These are phyloP conservation scores for Nasonia giraulti DNA, from an alignment of 1,140 invertebrate species.

Conservation along the genomic window DNA sequence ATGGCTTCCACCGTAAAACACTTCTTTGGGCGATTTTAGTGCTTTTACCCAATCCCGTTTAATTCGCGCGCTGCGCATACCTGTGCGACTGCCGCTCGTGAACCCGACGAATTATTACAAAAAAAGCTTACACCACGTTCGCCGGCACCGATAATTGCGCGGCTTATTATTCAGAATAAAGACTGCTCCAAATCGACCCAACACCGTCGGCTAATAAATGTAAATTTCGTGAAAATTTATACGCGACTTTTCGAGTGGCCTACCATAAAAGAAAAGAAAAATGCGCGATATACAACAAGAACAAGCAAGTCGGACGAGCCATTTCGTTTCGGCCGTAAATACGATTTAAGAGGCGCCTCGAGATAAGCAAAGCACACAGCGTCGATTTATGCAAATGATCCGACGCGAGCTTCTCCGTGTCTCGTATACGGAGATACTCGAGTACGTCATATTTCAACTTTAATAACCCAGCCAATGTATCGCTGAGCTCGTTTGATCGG, in stretches of 20 bases:
- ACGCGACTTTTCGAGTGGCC: no score
- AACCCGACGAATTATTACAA: not conserved
- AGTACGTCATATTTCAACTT: slow-evolving; percentile 31
- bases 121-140: not conserved
- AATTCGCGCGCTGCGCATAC: not conserved
- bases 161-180: not conserved
- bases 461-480: slow-evolving; percentile 9
- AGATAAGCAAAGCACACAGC: not conserved
- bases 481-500: not conserved
- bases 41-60: not conserved
- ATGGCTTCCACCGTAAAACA: not conserved
- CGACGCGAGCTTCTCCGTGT: not conserved
- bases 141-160: not conserved
- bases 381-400: not conserved
- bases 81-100: not conserved
- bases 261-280: not conserved
- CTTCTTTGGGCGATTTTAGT: not conserved
- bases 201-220: no score
- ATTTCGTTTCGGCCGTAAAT: not conserved
- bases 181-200: no score
- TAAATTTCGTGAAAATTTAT: no score
- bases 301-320: not conserved
- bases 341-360: not conserved
- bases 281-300: not conserved
- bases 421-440: not conserved